Percentiles rank a stretch among this genome's conserved stretches.
phyloP scores from a whole-genome alignment of 2,888 invertebrate genomes.

The Lithophane socia region DNA sequence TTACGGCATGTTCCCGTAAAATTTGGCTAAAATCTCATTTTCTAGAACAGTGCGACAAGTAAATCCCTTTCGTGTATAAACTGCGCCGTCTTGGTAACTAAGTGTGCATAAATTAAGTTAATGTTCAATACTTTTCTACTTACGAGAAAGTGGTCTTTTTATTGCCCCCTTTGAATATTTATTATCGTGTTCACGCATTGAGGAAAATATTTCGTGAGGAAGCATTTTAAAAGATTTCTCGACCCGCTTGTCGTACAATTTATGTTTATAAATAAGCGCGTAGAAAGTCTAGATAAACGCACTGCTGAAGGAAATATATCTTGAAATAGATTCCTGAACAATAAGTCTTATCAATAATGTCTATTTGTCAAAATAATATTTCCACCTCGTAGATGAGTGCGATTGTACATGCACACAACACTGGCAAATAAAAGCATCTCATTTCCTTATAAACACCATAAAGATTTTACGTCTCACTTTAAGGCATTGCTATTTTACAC shows the following conservation, averaged over 20 bases:
- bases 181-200: slow-evolving; percentile 82
- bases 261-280: slow-evolving; percentile 34
- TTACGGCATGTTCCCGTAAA: slow-evolving; percentile 41
- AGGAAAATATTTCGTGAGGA: slow-evolving; percentile 73
- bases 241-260: slow-evolving; percentile 48
- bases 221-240: slow-evolving; percentile 70
- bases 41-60: slow-evolving; percentile 75
- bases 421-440: slow-evolving; percentile 70
- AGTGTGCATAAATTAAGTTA: slow-evolving; percentile 89
- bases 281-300: slow-evolving; percentile 11
- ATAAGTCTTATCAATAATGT: background rate
- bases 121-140: slow-evolving; percentile 89
- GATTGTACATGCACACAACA: slow-evolving; percentile 51
- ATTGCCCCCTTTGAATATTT: slow-evolving; percentile 86
- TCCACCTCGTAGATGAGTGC: background rate
- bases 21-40: slow-evolving; percentile 78
- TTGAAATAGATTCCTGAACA: background rate
- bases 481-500: slow-evolving; percentile 68
- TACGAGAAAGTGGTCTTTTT: slow-evolving; percentile 87
- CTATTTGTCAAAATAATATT: background rate
- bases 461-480: slow-evolving; percentile 73
- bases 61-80: slow-evolving; percentile 82
- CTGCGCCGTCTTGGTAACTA: slow-evolving; percentile 83
- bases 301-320: background rate
- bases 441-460: slow-evolving; percentile 75